Percentiles rank a stretch among this genome's conserved stretches.
These are phyloP conservation scores for Diadegma fenestrale DNA, from an alignment of 2,888 invertebrate genomes.

Conservation along the genomic window DNA sequence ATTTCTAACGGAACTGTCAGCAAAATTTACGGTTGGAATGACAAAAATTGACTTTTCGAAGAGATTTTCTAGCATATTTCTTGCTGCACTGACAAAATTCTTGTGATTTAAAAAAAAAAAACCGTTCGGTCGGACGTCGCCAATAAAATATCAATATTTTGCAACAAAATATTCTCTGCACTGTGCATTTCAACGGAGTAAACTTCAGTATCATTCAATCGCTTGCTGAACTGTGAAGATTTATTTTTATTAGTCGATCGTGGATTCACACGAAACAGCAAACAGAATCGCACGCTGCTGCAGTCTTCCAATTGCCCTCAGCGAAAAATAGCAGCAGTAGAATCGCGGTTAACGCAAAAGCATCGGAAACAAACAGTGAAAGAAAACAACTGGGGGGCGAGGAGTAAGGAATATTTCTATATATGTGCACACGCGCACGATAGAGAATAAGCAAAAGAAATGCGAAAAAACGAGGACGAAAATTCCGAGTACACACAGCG, in stretches of 20 bases:
- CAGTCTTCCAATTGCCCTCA: constrained; percentile 8
- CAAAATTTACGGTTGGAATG: too few species aligned
- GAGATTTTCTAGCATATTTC: too few species aligned
- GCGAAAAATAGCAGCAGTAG: constrained; percentile 20
- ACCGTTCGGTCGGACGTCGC: too few species aligned
- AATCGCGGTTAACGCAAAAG: constrained; percentile 41
- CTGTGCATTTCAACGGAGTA: too few species aligned
- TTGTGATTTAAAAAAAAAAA: too few species aligned
- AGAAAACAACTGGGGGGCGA: constrained; percentile 14
- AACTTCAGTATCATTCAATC: too few species aligned
- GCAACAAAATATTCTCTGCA: too few species aligned
- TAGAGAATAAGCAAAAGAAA: constrained; percentile 18
- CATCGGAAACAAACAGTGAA: constrained; percentile 33
- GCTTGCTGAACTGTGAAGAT: background rate
- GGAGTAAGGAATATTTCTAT: background rate
- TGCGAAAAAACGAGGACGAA: constrained; percentile 37
- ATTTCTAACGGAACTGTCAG: too few species aligned
- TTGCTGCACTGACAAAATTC: too few species aligned
- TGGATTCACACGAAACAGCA: constrained; percentile 6
- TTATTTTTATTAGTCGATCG: background rate
- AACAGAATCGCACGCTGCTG: background rate
- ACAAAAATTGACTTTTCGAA: too few species aligned
- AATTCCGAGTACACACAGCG: constrained; percentile 25
- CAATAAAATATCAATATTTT: too few species aligned
- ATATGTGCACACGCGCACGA: background rate